phyloP scores from a whole-genome alignment of 2,888 invertebrate genomes.

The Andrena fulva region DNA sequence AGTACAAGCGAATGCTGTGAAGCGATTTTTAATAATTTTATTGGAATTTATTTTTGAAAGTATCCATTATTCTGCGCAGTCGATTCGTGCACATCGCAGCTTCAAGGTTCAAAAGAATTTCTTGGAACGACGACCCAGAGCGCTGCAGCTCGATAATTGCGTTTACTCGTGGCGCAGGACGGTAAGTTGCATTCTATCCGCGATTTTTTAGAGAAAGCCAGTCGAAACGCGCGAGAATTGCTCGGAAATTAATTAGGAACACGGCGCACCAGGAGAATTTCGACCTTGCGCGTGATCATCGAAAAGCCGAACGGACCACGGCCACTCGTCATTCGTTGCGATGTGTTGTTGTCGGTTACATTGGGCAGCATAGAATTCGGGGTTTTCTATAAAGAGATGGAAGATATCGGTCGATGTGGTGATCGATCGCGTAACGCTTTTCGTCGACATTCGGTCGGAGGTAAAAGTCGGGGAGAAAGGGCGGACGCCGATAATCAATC shows the following conservation, averaged over 20 bases:
- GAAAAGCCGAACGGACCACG: slow-evolving; percentile 35
- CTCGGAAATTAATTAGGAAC: slow-evolving; percentile 47
- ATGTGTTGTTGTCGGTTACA: slow-evolving; percentile 32
- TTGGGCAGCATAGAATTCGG: slow-evolving; percentile 50
- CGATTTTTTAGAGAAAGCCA: not conserved
- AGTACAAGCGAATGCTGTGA: too few relatives aligned
- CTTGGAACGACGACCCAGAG: too few relatives aligned
- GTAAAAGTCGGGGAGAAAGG: slow-evolving; percentile 17
- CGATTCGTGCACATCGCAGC: too few relatives aligned
- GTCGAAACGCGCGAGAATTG: not conserved
- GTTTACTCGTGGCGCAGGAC: too few relatives aligned
- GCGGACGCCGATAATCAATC: slow-evolving; percentile 65
- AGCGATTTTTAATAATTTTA: too few relatives aligned
- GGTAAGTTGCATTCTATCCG: not conserved
- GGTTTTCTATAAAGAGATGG: slow-evolving; percentile 60
- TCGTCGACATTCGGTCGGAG: not conserved
- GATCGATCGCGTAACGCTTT: slow-evolving; percentile 31
- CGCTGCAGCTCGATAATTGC: too few relatives aligned
- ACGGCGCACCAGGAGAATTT: slow-evolving; percentile 8
- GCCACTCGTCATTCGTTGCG: slow-evolving; percentile 21
- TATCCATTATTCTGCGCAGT: too few relatives aligned
- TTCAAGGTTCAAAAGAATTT: too few relatives aligned
- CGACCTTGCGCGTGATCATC: slow-evolving; percentile 14
- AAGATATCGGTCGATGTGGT: slow-evolving; percentile 9
- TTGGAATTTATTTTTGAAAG: too few relatives aligned